phyloP scores from a whole-genome alignment of 2,797 vertebrate species.

The Scyliorhinus canicula region DNA sequence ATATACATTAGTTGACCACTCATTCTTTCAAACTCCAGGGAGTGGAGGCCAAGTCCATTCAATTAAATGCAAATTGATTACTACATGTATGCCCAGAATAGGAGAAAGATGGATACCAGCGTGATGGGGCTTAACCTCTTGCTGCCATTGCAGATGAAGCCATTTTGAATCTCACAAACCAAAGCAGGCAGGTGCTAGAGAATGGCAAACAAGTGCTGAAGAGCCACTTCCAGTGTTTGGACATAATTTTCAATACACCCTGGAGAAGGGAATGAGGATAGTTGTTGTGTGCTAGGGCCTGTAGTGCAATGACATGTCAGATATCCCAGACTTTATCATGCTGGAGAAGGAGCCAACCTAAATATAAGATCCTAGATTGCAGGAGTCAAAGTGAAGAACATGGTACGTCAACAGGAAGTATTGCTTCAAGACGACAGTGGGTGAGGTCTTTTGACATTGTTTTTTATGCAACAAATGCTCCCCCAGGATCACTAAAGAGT shows the following conservation, averaged over 20 bases:
- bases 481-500: background rate
- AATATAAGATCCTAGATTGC: background rate
- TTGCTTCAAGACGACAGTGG: background rate
- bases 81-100: background rate
- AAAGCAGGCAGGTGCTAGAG: background rate
- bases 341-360: background rate
- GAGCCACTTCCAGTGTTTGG: background rate
- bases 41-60: background rate
- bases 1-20: background rate
- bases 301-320: background rate
- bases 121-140: background rate
- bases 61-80: background rate
- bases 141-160: background rate
- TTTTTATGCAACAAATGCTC: background rate
- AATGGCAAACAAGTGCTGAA: background rate
- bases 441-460: background rate
- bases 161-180: background rate
- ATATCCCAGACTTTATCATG: background rate
- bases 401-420: background rate
- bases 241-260: background rate
- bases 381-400: background rate
- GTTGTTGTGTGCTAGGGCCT: background rate
- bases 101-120: background rate
- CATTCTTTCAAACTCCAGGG: background rate
- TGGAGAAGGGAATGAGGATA: background rate